These are phyloP conservation scores for Drosophila vallismaia DNA, from an alignment of 2,888 invertebrate species.

Conservation along the genomic window DNA sequence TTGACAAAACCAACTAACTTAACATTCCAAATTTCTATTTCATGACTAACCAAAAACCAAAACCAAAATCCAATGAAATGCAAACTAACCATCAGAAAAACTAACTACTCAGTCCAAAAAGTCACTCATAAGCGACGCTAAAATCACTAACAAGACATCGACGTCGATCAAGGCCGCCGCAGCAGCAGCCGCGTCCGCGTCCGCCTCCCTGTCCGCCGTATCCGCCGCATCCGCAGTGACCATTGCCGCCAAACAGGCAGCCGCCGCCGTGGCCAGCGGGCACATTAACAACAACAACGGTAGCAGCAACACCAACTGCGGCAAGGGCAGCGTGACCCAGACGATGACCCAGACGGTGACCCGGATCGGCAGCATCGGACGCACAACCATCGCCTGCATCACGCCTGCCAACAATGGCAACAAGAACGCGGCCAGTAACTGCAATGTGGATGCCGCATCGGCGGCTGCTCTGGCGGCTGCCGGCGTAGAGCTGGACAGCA, in stretches of 20 bases:
- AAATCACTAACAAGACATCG: slow-evolving; percentile 64
- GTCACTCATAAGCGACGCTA: slow-evolving; percentile 57
- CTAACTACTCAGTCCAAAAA: slow-evolving; percentile 70
- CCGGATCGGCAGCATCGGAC: slow-evolving; percentile 81
- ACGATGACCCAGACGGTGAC: slow-evolving; percentile 70
- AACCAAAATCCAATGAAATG: slow-evolving; percentile 36
- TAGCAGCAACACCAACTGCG: slow-evolving; percentile 25
- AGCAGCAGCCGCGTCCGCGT: slow-evolving; percentile 24
- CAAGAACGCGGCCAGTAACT: slow-evolving; percentile 61
- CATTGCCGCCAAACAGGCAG: slow-evolving; percentile 30
- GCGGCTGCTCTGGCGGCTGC: slow-evolving; percentile 79
- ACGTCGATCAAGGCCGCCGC: slow-evolving; percentile 36
- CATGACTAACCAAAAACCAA: slow-evolving; percentile 55
- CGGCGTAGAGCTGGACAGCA: slow-evolving; percentile 79
- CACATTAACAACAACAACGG: slow-evolving; percentile 38
- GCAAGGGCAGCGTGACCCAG: slow-evolving; percentile 27
- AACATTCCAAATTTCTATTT: slow-evolving; percentile 46
- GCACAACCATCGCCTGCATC: slow-evolving; percentile 81
- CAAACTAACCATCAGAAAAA: slow-evolving; percentile 68
- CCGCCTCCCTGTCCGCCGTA: slow-evolving; percentile 15
- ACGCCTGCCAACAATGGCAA: slow-evolving; percentile 68
- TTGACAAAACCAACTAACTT: slow-evolving; percentile 16
- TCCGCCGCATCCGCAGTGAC: slow-evolving; percentile 27
- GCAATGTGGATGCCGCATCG: slow-evolving; percentile 73
- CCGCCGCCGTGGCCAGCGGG: slow-evolving; percentile 27